These are phyloP conservation scores for Nysson spinosus DNA, from an alignment of 2,888 invertebrate species.

Conservation along the genomic window DNA sequence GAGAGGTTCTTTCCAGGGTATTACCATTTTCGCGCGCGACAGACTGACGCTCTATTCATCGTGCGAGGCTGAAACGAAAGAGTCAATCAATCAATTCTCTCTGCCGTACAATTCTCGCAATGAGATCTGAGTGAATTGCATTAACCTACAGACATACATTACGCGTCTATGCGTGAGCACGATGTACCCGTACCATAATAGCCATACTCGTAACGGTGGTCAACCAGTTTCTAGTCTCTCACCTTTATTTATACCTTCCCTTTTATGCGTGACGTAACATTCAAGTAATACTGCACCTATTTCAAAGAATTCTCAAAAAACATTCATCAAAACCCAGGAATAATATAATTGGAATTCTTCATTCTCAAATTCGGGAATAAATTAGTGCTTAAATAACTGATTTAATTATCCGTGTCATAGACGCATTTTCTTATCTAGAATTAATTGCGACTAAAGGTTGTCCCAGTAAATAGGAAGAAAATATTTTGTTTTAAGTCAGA, in stretches of 20 bases:
- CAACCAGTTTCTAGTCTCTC: slow-evolving; percentile 45
- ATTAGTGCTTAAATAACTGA: too few relatives aligned
- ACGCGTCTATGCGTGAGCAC: slow-evolving; percentile 64
- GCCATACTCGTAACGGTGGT: slow-evolving; percentile 48
- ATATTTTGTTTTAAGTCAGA: too few relatives aligned
- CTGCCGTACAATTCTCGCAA: slow-evolving; percentile 73
- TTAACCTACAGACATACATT: slow-evolving; percentile 77
- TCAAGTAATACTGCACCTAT: too few relatives aligned
- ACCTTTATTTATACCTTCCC: slow-evolving; percentile 49
- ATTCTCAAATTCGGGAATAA: too few relatives aligned
- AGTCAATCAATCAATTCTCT: slow-evolving; percentile 76
- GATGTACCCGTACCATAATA: slow-evolving; percentile 46
- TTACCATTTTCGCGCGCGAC: slow-evolving; percentile 53
- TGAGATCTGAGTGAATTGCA: slow-evolving; percentile 76
- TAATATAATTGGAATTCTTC: too few relatives aligned
- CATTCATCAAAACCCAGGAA: too few relatives aligned
- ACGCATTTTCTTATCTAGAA: too few relatives aligned
- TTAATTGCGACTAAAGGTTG: too few relatives aligned
- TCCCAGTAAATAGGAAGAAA: too few relatives aligned
- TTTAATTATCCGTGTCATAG: too few relatives aligned
- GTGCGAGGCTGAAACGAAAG: slow-evolving; percentile 64
- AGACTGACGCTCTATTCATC: slow-evolving; percentile 40
- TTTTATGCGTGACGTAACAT: slow-evolving; percentile 18
- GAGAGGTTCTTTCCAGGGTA: slow-evolving; percentile 27
- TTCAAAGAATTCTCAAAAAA: too few relatives aligned